These are phyloP conservation scores for Pteronura brasiliensis DNA, from an alignment of 2,113 vertebrate species.

Conservation along the genomic window DNA sequence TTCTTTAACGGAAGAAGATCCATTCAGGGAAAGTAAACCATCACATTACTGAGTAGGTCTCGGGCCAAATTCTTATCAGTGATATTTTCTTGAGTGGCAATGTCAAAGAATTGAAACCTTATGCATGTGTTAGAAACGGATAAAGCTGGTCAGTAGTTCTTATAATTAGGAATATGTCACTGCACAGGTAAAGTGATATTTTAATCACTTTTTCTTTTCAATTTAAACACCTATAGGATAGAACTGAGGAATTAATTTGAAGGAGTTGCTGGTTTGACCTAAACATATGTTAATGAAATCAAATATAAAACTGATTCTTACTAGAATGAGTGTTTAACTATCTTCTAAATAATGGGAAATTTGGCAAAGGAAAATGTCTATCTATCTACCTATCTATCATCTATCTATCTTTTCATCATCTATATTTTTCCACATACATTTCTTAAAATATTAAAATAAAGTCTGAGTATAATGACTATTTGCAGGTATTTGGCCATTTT, in stretches of 20 bases:
- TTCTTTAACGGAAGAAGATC: background rate
- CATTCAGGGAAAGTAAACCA: background rate
- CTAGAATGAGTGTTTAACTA: background rate
- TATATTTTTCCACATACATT: background rate
- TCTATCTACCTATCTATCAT: background rate
- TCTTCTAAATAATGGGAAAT: background rate
- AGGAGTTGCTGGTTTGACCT: background rate
- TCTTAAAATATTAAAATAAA: background rate
- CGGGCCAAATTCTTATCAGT: background rate
- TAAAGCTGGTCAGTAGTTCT: background rate
- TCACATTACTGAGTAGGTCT: background rate
- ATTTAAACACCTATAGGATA: background rate
- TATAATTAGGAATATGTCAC: background rate
- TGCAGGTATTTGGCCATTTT: background rate
- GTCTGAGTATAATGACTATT: background rate
- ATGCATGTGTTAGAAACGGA: background rate
- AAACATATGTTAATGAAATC: background rate
- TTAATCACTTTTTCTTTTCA: background rate
- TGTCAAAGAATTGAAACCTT: background rate
- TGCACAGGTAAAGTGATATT: background rate
- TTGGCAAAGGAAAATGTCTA: background rate
- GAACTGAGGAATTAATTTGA: slow-evolving; percentile 3
- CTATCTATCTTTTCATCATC: background rate
- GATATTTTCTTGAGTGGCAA: background rate
- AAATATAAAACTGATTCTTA: background rate